Evolutionary conservation across 2,888 invertebrate species (phyloP).

Genomic region (Cosmorhoe ocellata): DNA sequence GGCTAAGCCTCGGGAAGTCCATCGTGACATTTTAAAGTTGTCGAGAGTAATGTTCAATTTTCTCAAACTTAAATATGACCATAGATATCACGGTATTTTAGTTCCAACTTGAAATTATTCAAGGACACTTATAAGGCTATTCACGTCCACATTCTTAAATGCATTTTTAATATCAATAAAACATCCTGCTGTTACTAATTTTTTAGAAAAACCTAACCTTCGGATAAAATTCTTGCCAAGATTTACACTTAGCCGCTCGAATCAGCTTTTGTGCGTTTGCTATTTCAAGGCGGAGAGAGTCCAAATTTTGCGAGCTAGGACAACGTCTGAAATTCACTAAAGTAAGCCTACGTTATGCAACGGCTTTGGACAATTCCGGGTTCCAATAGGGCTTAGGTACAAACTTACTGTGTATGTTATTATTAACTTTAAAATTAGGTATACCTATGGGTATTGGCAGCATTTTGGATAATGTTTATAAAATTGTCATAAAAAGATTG

Average conservation of each 20-base stretch:
- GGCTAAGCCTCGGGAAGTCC: slow-evolving; percentile 32
- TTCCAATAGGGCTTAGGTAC: slow-evolving; percentile 15
- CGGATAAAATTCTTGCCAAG: slow-evolving; percentile 1
- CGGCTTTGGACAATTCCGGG: not conserved
- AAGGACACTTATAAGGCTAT: slow-evolving; percentile 17
- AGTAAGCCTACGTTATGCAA: not conserved
- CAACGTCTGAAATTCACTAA: not conserved
- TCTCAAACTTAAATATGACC: slow-evolving; percentile 29
- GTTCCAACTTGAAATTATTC: slow-evolving; percentile 29
- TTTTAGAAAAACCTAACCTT: slow-evolving; percentile 27
- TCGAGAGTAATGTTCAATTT: slow-evolving; percentile 21
- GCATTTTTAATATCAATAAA: slow-evolving; percentile 40
- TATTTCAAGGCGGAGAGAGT: not conserved
- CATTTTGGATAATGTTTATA: too few relatives aligned
- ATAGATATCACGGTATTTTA: slow-evolving; percentile 32
- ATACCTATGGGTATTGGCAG: not conserved
- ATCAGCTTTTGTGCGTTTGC: not conserved
- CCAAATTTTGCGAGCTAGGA: not conserved
- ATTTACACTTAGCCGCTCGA: not conserved
- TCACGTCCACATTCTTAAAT: slow-evolving; percentile 37
- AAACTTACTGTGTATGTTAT: too few relatives aligned
- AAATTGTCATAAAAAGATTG: too few relatives aligned
- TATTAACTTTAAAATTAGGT: too few relatives aligned
- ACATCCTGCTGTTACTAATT: slow-evolving; percentile 25
- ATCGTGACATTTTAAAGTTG: slow-evolving; percentile 4